Percentiles rank a stretch among this genome's conserved stretches.
These are phyloP conservation scores for Marmota flaviventris DNA, from an alignment of 2,113 vertebrate genomes.

Conservation along the genomic window DNA sequence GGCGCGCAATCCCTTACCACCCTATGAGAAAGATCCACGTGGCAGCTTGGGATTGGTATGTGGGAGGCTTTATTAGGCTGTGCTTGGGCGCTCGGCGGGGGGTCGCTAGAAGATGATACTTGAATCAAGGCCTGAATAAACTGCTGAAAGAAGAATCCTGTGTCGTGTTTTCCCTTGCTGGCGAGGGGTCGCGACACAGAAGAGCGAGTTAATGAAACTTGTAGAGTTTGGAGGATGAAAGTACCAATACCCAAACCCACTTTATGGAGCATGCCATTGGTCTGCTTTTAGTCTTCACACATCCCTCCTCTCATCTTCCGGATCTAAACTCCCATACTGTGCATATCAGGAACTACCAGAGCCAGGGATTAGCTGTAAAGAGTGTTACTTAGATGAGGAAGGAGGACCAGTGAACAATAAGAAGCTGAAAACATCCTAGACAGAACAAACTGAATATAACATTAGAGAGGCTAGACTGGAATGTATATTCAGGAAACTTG, in stretches of 20 bases:
- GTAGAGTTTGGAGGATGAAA: background rate
- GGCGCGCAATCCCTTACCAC: no score
- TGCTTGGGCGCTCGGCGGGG: no score
- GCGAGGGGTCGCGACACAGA: no score
- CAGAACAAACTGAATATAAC: background rate
- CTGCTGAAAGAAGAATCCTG: no score
- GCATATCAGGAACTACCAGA: background rate
- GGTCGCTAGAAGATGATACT: no score
- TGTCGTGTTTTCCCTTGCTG: no score
- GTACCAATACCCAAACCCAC: background rate
- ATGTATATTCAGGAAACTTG: background rate
- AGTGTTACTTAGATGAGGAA: background rate
- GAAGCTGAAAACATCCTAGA: background rate
- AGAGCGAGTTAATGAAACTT: background rate
- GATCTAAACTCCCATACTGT: background rate
- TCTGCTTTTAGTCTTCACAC: background rate
- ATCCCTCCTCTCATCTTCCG: background rate
- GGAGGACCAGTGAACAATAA: background rate
- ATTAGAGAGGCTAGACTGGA: background rate
- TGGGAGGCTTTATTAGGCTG: no score
- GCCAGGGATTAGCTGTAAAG: background rate
- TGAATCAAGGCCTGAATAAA: no score
- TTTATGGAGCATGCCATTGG: background rate
- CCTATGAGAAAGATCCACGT: no score
- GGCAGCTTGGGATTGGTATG: no score